These are phyloP conservation scores for Anthopleura sola DNA, from an alignment of 64 coral and sea anemone species.

Conservation along the genomic window DNA sequence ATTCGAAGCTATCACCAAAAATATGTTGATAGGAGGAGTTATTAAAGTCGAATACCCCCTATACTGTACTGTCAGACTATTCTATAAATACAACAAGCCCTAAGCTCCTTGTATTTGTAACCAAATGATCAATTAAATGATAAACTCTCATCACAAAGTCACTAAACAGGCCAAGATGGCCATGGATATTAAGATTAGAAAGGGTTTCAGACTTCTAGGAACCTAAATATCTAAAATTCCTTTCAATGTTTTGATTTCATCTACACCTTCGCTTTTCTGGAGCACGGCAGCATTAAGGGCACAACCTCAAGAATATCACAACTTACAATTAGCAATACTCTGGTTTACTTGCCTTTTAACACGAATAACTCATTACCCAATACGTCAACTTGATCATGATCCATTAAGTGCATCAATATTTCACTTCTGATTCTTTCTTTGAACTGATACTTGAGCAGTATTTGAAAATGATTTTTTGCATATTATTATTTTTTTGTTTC, in stretches of 20 bases:
- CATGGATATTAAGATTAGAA: conserved; percentile 6
- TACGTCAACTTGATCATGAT: background rate
- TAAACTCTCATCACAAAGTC: conserved; percentile 24
- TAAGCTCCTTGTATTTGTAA: background rate
- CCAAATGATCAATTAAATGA: conserved; percentile 22
- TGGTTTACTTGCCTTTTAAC: background rate
- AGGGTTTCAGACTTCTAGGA: background rate
- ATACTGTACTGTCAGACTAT: background rate
- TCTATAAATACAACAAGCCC: background rate
- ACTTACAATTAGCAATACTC: background rate
- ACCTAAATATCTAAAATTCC: background rate
- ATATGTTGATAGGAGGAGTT: background rate
- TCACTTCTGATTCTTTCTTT: background rate
- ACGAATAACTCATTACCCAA: background rate
- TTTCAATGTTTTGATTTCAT: background rate
- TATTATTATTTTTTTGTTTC: background rate
- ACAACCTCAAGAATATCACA: background rate
- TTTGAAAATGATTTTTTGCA: background rate
- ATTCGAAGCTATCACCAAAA: background rate
- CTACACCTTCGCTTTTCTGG: background rate
- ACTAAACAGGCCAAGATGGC: background rate
- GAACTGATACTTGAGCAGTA: background rate
- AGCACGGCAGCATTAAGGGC: background rate
- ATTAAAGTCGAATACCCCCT: background rate
- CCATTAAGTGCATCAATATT: background rate